phyloP scores from a whole-genome alignment of 2,888 invertebrate genomes.

The Ariolimax columbianus region DNA sequence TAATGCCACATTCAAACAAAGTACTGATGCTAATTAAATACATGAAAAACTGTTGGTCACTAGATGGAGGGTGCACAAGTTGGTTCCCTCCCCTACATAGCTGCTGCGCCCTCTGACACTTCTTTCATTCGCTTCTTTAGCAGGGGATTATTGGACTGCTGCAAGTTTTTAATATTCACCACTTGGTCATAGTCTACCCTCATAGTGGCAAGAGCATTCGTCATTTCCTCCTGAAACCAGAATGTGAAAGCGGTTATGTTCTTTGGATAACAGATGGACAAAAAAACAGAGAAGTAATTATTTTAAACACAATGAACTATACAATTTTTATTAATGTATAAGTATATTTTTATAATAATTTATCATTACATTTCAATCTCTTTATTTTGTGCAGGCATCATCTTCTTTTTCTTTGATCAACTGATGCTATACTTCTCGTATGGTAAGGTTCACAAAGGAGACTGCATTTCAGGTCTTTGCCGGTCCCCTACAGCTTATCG shows the following conservation, averaged over 20 bases:
- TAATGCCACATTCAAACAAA: neutral
- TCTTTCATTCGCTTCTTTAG: slow-evolving; percentile 86
- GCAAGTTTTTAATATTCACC: slow-evolving; percentile 93
- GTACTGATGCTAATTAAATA: neutral
- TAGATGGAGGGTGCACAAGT: neutral
- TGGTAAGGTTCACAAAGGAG: too few species aligned
- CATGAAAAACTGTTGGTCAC: neutral
- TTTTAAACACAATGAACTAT: too few species aligned
- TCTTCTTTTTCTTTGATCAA: too few species aligned
- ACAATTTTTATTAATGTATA: too few species aligned
- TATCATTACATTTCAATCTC: too few species aligned
- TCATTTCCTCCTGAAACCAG: slow-evolving; percentile 91
- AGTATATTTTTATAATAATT: too few species aligned
- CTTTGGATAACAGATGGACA: too few species aligned
- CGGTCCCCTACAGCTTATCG: too few species aligned
- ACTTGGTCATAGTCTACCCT: slow-evolving; percentile 94
- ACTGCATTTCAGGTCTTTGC: too few species aligned
- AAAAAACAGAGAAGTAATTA: too few species aligned
- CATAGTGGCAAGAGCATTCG: slow-evolving; percentile 97
- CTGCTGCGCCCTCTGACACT: slow-evolving; percentile 37
- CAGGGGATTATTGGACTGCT: slow-evolving; percentile 91
- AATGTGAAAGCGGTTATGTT: neutral
- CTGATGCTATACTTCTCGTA: too few species aligned
- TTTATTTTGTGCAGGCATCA: too few species aligned
- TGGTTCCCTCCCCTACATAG: slow-evolving; percentile 26